Evolutionary conservation across 2,113 vertebrate genomes (phyloP), one percentile per base, ranked within the genome.

Genomic region (Bufo bufo): DNA sequence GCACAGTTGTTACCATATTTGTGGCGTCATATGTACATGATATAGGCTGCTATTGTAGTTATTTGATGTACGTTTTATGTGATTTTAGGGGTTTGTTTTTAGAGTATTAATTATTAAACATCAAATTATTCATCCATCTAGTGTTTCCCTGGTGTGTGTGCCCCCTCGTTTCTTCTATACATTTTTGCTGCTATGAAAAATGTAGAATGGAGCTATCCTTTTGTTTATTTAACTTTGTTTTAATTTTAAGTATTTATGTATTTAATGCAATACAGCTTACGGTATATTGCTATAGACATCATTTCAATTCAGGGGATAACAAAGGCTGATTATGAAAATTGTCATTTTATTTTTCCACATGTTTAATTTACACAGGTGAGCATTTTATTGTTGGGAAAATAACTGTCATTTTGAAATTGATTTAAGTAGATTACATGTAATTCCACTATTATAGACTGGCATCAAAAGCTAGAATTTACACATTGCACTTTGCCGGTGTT

Each of bases 341-440:
- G 61, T 82, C 80, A 65, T 65, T 45, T 81, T 82, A 65, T 74
- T 74, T 74, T 63, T 63, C 45, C 23, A 19, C 66, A 52, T 33
- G 45, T 66, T 49, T 83, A n/a, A 83, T 69, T 66, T 66, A 20
- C 61, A 83, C 45, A 65, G 45, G 20, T 66, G 72, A 50, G 50
- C 47, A 75, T 75, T 49, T 75, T 13, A 83, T 69, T 83, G 81
- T 63, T 83, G 58, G 63, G 81, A 83, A 83, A 83, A 83, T 83
- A 66, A 66, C 61, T 50, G 20, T 66, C n/a, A 69, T 65, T 83
- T 50, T n/a, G 20, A 65, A 83, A 83, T 66, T 83, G 81, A 83
- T 83, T 49, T 66, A 66, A 33, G 61, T 69, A 49, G 8, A 63
- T 50, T 83, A 52, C 43, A 23, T 52, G 47, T 66, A 66, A 50